Evolutionary conservation across 2,888 invertebrate species (phyloP).

Genomic region (Tyria jacobaeae): DNA sequence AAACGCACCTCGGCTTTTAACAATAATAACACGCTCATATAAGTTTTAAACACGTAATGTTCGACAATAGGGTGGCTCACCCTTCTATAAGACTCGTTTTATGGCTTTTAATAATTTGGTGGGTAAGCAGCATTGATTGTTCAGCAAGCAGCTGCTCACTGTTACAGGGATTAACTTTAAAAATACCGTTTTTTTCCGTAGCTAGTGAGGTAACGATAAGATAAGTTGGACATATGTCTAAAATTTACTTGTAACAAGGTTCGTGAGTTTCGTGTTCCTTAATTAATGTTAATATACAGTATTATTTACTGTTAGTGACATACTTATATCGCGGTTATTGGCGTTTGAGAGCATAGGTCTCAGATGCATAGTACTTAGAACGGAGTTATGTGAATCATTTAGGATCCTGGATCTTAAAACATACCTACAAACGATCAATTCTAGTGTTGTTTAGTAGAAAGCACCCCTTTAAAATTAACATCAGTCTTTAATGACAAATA

Average conservation of each 20-base stretch:
- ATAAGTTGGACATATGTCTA: conserved; percentile 48
- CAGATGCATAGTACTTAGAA: not conserved
- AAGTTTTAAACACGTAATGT: conserved; percentile 76
- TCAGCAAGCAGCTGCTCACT: conserved; percentile 77
- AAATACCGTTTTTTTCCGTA: conserved; percentile 65
- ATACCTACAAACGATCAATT: not conserved
- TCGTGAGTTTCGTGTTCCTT: conserved; percentile 6
- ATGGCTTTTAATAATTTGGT: conserved; percentile 85
- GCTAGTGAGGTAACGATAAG: conserved; percentile 65
- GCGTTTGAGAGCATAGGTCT: not conserved
- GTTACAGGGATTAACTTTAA: conserved; percentile 73
- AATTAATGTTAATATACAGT: not conserved
- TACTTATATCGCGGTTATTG: not conserved
- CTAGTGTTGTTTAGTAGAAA: not conserved
- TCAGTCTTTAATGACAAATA: conserved; percentile 26
- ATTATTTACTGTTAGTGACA: not conserved
- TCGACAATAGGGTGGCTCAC: conserved; percentile 81
- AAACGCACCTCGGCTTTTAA: conserved; percentile 70
- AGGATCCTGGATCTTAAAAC: no score
- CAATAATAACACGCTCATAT: conserved; percentile 79
- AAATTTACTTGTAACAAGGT: conserved; percentile 48
- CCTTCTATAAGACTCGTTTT: conserved; percentile 83
- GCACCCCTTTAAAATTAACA: conserved; percentile 12
- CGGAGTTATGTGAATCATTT: not conserved
- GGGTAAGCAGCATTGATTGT: conserved; percentile 84